phyloP scores from a whole-genome alignment of 2,888 invertebrate species.

The Hirudinaria manillensis region DNA sequence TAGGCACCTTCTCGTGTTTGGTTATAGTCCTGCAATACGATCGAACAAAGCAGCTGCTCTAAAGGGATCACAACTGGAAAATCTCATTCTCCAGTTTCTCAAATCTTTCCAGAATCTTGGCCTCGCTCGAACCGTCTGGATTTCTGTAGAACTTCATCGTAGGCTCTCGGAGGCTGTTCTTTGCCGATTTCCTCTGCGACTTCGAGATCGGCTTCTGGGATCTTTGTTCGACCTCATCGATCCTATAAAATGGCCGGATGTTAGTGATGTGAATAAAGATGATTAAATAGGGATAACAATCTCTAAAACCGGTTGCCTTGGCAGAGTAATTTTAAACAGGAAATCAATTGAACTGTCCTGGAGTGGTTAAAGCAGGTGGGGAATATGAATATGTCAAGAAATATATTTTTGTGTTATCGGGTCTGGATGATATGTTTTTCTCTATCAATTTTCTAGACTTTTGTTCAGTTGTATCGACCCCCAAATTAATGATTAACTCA shows the following conservation, averaged over 20 bases:
- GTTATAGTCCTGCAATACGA: too few species aligned
- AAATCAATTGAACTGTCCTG: too few species aligned
- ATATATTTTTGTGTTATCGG: too few species aligned
- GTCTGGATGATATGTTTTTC: too few species aligned
- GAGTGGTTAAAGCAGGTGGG: too few species aligned
- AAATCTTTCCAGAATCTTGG: conserved; percentile 23
- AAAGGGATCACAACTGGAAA: conserved; percentile 21
- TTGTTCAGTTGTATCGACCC: too few species aligned
- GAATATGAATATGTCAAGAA: too few species aligned
- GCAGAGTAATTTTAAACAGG: background rate
- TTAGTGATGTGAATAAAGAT: background rate
- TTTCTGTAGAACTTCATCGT: conserved; percentile 7
- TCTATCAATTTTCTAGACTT: too few species aligned
- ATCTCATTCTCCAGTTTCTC: conserved; percentile 30
- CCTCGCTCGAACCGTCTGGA: background rate
- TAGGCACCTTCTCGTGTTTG: too few species aligned
- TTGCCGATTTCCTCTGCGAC: background rate
- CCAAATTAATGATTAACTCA: too few species aligned
- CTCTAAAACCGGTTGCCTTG: too few species aligned
- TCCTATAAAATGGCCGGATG: background rate
- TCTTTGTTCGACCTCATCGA: background rate
- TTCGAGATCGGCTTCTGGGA: background rate
- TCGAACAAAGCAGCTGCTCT: background rate
- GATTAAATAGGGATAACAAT: too few species aligned
- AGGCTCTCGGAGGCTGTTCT: background rate